A percentile compares a stretch with the other conserved stretches of the same genome.
phyloP scores from a whole-genome alignment of 2,888 invertebrate genomes.

The Melangyna quadrimaculata region DNA sequence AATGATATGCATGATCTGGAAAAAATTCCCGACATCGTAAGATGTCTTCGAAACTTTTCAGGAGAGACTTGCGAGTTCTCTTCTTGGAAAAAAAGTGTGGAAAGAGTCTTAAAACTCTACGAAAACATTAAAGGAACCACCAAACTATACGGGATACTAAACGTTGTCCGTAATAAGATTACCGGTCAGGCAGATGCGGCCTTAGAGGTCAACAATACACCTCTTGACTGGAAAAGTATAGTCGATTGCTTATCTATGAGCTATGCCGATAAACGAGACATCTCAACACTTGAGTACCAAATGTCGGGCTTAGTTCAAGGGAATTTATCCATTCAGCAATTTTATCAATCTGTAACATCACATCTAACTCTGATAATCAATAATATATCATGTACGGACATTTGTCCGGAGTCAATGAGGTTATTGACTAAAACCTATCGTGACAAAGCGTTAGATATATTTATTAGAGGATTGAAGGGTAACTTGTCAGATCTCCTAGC shows the following conservation, averaged over 20 bases:
- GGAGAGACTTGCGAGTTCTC: neutral
- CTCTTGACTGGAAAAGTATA: too few relatives aligned
- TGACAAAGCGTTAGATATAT: constrained; percentile 6
- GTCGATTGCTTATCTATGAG: too few relatives aligned
- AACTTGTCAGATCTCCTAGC: constrained; percentile 15
- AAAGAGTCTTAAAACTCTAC: neutral
- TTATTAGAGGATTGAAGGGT: constrained; percentile 1
- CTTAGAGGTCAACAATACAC: too few relatives aligned
- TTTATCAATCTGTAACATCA: neutral
- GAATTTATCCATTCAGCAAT: neutral
- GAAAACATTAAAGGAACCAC: neutral
- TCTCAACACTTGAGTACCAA: neutral
- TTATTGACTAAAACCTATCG: constrained; percentile 7
- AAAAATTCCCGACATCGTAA: neutral
- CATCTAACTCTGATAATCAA: constrained; percentile 1
- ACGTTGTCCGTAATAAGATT: too few relatives aligned
- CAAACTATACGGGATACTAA: too few relatives aligned
- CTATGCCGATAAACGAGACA: too few relatives aligned
- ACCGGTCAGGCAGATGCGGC: too few relatives aligned
- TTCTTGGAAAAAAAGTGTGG: neutral
- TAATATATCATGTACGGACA: neutral
- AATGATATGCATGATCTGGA: neutral
- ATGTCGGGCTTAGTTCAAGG: neutral
- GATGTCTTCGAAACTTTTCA: constrained; percentile 1
- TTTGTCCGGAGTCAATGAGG: neutral